phyloP scores from a whole-genome alignment of 2,113 vertebrate species.

The Brachypteracias leptosomus region DNA sequence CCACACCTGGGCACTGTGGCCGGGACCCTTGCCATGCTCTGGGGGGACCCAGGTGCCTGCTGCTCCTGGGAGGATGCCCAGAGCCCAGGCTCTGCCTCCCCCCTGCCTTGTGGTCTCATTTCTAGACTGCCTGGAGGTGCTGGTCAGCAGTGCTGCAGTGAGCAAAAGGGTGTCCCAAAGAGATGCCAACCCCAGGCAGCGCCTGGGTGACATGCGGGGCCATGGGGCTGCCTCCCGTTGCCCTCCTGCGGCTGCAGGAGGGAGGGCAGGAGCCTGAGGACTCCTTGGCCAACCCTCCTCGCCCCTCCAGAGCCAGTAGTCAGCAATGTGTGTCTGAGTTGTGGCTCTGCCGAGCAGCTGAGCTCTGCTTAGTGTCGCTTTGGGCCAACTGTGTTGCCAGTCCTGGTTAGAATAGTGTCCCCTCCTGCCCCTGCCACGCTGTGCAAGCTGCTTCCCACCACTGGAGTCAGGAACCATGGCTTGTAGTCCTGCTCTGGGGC shows the following conservation, averaged over 20 bases:
- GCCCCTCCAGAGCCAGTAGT: conserved; percentile 11
- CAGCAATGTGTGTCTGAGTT: background rate
- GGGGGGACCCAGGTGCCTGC: accelerated
- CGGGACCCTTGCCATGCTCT: background rate
- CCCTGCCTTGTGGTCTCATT: accelerated
- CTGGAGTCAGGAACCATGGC: background rate
- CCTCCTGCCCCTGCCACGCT: background rate
- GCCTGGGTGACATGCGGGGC: accelerated
- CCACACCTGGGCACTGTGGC: accelerated
- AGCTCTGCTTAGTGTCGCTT: conserved; percentile 59
- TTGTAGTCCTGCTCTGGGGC: background rate
- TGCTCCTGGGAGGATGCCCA: background rate
- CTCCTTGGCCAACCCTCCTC: accelerated
- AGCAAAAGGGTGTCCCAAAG: background rate
- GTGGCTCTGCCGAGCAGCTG: conserved; percentile 41
- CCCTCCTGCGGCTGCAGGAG: too few species aligned
- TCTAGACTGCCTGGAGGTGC: background rate
- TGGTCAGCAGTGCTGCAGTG: background rate
- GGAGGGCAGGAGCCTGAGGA: background rate
- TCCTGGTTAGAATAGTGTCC: conserved; percentile 47
- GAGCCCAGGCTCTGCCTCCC: background rate
- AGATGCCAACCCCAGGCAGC: background rate
- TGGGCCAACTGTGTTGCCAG: background rate
- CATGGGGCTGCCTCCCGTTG: background rate
- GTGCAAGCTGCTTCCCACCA: background rate